Evolutionary conservation across 2,113 vertebrate genomes (phyloP).

Genomic region (Lophius piscatorius): DNA sequence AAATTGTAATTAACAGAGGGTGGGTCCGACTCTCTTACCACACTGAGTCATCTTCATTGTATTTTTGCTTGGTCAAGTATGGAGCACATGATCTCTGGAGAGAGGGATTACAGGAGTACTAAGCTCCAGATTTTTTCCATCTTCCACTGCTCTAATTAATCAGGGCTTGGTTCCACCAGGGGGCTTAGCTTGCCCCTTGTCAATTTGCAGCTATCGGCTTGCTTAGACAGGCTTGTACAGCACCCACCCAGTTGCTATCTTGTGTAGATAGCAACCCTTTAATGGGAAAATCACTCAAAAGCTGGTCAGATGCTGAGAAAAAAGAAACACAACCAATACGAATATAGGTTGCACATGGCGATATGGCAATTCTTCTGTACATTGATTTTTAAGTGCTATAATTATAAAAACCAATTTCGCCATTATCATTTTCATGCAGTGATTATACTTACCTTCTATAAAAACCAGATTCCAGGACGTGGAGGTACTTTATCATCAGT

Average conservation of each 20-base stretch:
- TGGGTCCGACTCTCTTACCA: conserved; percentile 16
- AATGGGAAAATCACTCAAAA: conserved; percentile 25
- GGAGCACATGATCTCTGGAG: conserved; percentile 53
- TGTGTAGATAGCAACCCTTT: conserved; percentile 27
- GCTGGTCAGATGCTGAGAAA: conserved; percentile 45
- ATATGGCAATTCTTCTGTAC: no score
- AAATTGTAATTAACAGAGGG: conserved; percentile 8
- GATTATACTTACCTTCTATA: no score
- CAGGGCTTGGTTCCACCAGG: conserved; percentile 60
- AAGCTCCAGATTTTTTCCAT: conserved; percentile 61
- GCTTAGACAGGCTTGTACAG: conserved; percentile 43
- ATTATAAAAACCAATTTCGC: no score
- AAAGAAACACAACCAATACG: conserved; percentile 30
- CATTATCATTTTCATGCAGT: no score
- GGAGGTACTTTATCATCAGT: no score
- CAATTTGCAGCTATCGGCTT: conserved; percentile 69
- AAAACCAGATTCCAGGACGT: no score
- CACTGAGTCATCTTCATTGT: conserved; percentile 36
- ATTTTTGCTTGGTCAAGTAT: conserved; percentile 51
- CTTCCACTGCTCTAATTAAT: conserved; percentile 72
- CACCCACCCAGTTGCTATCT: conserved; percentile 31
- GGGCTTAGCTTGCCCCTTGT: conserved; percentile 66
- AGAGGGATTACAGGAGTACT: conserved; percentile 59
- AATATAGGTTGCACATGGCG: background rate
- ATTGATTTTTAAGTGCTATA: no score